Base-by-base conservation (phyloP, 2,113 vertebrate species). In the Paralichthys olivaceus region DNA sequence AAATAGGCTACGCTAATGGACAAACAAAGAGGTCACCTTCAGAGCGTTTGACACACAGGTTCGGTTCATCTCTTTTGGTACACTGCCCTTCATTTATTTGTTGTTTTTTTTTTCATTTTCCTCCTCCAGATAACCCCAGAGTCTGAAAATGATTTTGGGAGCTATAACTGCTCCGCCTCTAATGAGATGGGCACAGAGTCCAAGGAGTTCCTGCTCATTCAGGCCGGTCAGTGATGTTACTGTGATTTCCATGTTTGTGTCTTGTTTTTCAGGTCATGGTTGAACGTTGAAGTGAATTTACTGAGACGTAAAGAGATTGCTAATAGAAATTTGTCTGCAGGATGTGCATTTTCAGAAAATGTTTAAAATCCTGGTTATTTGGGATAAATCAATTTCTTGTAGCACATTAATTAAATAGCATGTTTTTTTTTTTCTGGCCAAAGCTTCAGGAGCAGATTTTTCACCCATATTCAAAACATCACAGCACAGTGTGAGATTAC, bases 111-210 rank as follows among this genome's bases (percentile, higher is more conserved):
- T 77, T 5, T 1, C 22, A 5, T 54, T 1, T 25, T 4, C 23
- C 56, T 69, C 20, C 59, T 77, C 45, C 86, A 99, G 98, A 96
- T 99, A 81, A 98, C 95, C 12, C 97, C 98, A 0, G 96, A 97
- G 83, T 97, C 96, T 2, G 97, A 99, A 87, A 98, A 96, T 34
- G 98, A 99, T 84, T 99, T 98, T 90, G 98, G 98, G 72, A 99
- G 96, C 93, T 99, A 99, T 85, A 99, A 99, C 93, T 99, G 98
- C 88, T 96, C 96, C 0, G 97, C 97, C 1, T 96, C 97, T 80
- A 99, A 99, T 75, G 95, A 96, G 88, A 96, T 99, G n/a, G 98
- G 97, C 32, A 96, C 96, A 20, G 97, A 99, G 84, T 97, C 96
- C 79, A 96, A 96, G 37, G 98, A 99, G 92, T 99, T 99, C 91